Percentiles rank a stretch among this genome's conserved stretches.
These are phyloP conservation scores for Apostichopus japonicus DNA, from an alignment of 35 echinoderm and acorn worm species.

Conservation along the genomic window DNA sequence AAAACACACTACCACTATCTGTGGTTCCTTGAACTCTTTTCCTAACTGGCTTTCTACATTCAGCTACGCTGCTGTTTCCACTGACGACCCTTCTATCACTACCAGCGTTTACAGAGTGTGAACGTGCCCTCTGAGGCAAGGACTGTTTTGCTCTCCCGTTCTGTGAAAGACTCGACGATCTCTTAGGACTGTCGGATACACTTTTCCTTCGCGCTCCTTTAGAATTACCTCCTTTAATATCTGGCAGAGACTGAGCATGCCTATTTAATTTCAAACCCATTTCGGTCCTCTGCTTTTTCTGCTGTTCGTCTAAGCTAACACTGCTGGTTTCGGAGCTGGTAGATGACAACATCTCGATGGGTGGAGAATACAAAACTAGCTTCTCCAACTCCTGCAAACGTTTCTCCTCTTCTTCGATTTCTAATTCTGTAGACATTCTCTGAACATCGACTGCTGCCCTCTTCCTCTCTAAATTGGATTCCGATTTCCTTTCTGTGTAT, in stretches of 20 bases:
- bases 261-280: not conserved
- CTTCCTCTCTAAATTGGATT: slow-evolving; percentile 65
- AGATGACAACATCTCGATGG: slow-evolving; percentile 51
- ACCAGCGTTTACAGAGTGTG: not conserved
- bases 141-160: slow-evolving; percentile 1
- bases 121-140: slow-evolving; percentile 5
- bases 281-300: not conserved
- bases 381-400: slow-evolving; percentile 83
- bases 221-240: not conserved
- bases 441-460: slow-evolving; percentile 75
- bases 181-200: not conserved
- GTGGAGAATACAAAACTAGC: slow-evolving; percentile 50
- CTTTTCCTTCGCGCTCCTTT: not conserved
- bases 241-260: not conserved
- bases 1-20: slow-evolving; percentile 71
- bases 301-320: slow-evolving; percentile 39
- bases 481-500: slow-evolving; percentile 78
- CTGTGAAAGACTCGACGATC: slow-evolving; percentile 37
- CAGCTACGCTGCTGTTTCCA: not conserved
- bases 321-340: slow-evolving; percentile 29
- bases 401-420: slow-evolving; percentile 86
- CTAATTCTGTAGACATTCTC: slow-evolving; percentile 65
- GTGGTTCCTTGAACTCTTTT: not conserved
- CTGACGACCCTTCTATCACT: not conserved
- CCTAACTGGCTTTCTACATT: not conserved